Conservation (phyloP, 2,113 vertebrate genomes). For the Hemicordylus capensis region DNA sequence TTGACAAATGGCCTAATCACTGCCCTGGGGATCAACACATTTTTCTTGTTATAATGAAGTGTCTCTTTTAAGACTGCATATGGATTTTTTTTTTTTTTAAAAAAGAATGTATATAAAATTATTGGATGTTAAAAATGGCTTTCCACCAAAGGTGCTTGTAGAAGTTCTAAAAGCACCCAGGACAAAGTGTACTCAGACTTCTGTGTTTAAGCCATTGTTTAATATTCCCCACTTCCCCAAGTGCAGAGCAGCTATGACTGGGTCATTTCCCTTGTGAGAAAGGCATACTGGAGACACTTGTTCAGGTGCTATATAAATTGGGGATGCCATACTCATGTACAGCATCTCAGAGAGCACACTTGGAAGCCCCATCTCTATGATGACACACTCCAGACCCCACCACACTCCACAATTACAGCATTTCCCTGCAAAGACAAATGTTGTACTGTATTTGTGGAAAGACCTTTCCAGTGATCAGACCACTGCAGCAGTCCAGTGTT, state of each 20-base stretch:
- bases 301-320: too few relatives aligned
- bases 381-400: too few relatives aligned
- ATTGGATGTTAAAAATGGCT: constrained; percentile 22
- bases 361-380: too few relatives aligned
- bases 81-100: constrained; percentile 64
- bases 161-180: neutral
- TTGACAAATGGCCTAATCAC: constrained; percentile 76
- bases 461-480: too few relatives aligned
- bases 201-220: neutral
- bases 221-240: neutral
- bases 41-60: constrained; percentile 76
- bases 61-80: constrained; percentile 66
- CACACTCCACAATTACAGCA: too few relatives aligned
- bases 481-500: too few relatives aligned
- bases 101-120: constrained; percentile 60
- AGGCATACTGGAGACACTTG: neutral
- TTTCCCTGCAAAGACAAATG: too few relatives aligned
- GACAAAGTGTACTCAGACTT: neutral
- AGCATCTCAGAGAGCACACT: too few relatives aligned
- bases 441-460: too few relatives aligned
- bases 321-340: too few relatives aligned
- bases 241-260: neutral
- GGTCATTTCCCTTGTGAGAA: neutral
- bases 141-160: constrained; percentile 40
- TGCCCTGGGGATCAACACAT: constrained; percentile 66